phyloP scores from a whole-genome alignment of 2,888 invertebrate species.

The Stenodema calcarata region DNA sequence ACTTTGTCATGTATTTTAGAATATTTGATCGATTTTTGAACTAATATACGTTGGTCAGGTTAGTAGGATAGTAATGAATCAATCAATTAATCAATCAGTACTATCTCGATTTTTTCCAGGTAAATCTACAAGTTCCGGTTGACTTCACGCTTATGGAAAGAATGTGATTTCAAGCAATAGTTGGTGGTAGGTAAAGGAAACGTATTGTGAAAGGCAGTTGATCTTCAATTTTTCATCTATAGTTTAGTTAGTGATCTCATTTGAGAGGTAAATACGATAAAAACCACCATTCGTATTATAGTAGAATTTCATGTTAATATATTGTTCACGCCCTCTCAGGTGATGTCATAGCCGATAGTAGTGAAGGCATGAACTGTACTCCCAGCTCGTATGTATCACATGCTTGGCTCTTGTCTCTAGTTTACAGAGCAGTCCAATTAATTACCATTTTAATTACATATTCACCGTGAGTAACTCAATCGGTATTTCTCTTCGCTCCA shows the following conservation, averaged over 20 bases:
- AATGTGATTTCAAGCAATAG: no score
- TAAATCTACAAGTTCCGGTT: no score
- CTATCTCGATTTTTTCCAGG: no score
- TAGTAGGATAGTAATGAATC: no score
- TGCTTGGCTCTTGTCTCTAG: constrained; percentile 6
- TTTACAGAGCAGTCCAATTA: constrained; percentile 11
- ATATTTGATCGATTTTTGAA: no score
- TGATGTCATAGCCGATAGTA: constrained; percentile 4
- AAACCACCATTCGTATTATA: background rate
- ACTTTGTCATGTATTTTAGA: no score
- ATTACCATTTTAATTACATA: constrained; percentile 27
- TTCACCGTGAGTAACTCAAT: constrained; percentile 15
- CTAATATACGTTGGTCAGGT: no score
- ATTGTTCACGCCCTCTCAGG: background rate
- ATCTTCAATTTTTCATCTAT: background rate
- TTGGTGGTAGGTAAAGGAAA: no score
- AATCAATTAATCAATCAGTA: no score
- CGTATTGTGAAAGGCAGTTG: no score
- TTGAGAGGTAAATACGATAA: background rate
- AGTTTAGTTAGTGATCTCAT: background rate
- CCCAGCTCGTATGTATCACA: constrained; percentile 1
- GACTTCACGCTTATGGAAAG: no score
- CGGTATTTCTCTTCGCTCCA: background rate
- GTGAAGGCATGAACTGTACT: background rate
- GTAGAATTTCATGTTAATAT: background rate